A percentile compares a stretch with the other conserved stretches of the same genome.
Evolutionary conservation across 2,888 invertebrate species (phyloP).

Genomic region (Caenorhabditis doughertyi): DNA sequence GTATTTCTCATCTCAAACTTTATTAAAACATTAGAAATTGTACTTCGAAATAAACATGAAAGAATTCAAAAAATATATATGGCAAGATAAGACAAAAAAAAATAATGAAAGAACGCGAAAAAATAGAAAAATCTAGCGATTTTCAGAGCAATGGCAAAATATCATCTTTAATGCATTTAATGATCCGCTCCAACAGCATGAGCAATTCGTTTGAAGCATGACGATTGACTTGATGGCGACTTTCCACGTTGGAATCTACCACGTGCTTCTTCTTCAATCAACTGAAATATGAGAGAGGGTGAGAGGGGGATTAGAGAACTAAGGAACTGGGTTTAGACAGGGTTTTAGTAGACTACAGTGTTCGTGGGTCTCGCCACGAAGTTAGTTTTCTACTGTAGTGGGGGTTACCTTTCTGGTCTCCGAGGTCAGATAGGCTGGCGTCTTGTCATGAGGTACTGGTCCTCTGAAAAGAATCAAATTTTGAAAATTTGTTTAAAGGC

Average conservation of each 20-base stretch:
- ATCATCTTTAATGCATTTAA: conserved; percentile 15
- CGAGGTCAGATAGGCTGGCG: conserved; percentile 70
- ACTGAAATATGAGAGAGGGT: conserved; percentile 43
- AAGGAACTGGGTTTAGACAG: neutral
- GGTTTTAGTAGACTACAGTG: no score
- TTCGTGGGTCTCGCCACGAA: no score
- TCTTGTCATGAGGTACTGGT: conserved; percentile 57
- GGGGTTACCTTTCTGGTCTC: conserved; percentile 66
- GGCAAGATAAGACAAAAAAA: neutral
- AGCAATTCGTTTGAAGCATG: conserved; percentile 77
- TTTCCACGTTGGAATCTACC: conserved; percentile 66
- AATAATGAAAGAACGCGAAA: neutral
- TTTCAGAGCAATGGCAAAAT: conserved; percentile 24
- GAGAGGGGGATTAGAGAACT: conserved; percentile 12
- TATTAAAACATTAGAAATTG: no score
- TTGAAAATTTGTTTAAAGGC: no score
- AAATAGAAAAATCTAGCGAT: conserved; percentile 17
- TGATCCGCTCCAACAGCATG: conserved; percentile 70
- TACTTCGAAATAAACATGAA: no score
- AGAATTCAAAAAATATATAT: no score
- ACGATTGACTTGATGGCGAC: conserved; percentile 75
- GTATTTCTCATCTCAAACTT: no score
- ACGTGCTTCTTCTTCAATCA: conserved; percentile 75
- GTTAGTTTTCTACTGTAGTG: neutral
- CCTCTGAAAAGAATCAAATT: conserved; percentile 41